phyloP scores from a whole-genome alignment of 1,140 invertebrate genomes.

The Zaprionus nigranus region DNA sequence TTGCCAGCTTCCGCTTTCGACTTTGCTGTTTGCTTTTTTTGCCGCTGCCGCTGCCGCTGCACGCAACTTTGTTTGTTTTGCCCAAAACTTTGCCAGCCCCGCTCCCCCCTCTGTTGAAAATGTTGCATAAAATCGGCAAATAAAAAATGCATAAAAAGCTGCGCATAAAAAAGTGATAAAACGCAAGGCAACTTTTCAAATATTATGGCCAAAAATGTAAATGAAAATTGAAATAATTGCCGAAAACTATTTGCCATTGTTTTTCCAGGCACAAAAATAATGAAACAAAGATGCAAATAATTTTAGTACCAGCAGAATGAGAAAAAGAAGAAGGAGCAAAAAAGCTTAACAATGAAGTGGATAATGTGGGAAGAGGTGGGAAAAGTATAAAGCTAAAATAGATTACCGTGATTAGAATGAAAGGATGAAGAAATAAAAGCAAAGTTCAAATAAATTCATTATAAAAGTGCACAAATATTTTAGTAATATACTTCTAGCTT shows the following conservation, averaged over 20 bases:
- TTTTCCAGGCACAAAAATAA: constrained; percentile 2
- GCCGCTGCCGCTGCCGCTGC: constrained; percentile 3
- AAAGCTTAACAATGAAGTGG: not conserved
- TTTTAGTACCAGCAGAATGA: not conserved
- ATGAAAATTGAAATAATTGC: constrained; percentile 57
- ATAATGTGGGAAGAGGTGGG: not conserved
- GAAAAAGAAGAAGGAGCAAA: not conserved
- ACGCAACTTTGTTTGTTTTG: constrained; percentile 45
- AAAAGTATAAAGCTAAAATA: not conserved
- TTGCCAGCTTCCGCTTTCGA: constrained; percentile 15
- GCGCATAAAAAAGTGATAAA: constrained; percentile 8
- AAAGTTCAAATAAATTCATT: too few relatives aligned
- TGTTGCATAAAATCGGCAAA: constrained; percentile 45
- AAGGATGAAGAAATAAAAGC: not conserved
- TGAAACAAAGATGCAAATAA: constrained; percentile 7
- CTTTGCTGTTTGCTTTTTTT: constrained; percentile 27
- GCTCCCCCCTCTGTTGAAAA: constrained; percentile 8
- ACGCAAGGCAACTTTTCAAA: constrained; percentile 35
- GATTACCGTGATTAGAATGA: not conserved
- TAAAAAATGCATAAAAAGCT: constrained; percentile 30
- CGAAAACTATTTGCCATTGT: constrained; percentile 48
- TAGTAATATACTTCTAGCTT: too few relatives aligned
- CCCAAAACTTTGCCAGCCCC: constrained; percentile 32
- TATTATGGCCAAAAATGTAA: constrained; percentile 51
- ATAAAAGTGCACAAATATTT: too few relatives aligned